Conservation (phyloP, 2,797 vertebrate genomes). For the Neosilurus hyrtlii region DNA sequence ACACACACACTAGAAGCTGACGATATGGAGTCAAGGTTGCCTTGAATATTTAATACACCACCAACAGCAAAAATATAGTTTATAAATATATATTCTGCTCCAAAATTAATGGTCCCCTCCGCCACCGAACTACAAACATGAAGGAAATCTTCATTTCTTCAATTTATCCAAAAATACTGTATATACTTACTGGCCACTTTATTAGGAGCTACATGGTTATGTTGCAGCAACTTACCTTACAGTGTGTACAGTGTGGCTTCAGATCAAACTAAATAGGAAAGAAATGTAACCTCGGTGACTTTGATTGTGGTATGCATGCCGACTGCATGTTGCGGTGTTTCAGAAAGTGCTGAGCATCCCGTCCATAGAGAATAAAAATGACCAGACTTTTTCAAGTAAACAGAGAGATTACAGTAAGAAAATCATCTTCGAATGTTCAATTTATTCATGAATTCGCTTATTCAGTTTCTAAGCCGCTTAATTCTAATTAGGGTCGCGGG, state of each 20-base stretch:
- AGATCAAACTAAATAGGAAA: neutral
- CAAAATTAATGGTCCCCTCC: neutral
- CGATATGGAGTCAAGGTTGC: neutral
- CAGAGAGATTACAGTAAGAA: neutral
- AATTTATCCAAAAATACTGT: neutral
- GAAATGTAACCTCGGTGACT: neutral
- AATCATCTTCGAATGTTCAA: neutral
- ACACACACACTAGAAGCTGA: neutral
- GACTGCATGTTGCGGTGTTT: neutral
- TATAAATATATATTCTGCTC: neutral
- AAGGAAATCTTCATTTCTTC: too few species aligned
- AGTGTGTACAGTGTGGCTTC: neutral
- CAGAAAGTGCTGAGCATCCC: neutral
- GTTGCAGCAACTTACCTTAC: neutral
- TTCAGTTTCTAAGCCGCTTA: too few species aligned
- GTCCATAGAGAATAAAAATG: neutral
- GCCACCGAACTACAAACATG: neutral
- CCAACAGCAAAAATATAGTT: too few species aligned
- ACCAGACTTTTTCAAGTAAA: neutral
- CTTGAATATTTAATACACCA: neutral
- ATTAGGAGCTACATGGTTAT: neutral
- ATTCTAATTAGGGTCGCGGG: too few species aligned
- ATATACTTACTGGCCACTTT: neutral
- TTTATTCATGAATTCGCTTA: too few species aligned
- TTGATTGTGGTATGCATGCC: neutral